Conservation (phyloP, 2,113 vertebrate species). For the Myrmecobius fasciatus region DNA sequence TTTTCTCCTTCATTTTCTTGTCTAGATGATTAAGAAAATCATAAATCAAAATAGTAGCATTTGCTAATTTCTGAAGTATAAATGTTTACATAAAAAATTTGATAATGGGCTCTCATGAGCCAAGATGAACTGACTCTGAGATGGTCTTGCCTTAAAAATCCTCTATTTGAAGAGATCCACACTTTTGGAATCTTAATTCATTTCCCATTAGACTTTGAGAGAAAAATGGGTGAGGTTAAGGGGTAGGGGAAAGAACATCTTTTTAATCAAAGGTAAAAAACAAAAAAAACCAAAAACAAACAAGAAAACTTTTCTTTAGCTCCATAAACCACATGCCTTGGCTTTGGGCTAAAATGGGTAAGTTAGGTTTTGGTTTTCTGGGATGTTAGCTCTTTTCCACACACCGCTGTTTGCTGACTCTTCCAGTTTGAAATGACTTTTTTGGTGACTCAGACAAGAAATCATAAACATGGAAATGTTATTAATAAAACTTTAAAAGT, state of each 20-base stretch:
- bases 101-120: neutral
- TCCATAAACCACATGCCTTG: neutral
- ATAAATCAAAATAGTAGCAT: neutral
- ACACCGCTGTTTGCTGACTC: slow-evolving; percentile 61
- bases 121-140: neutral
- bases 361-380: neutral
- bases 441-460: slow-evolving; percentile 67
- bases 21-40: neutral
- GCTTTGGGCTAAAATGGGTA: slow-evolving; percentile 6
- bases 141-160: neutral
- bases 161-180: neutral
- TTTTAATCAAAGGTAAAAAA: neutral
- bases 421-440: slow-evolving; percentile 64
- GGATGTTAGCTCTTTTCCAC: neutral
- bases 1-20: neutral
- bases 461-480: slow-evolving; percentile 71
- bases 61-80: neutral
- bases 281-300: too few relatives aligned
- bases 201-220: neutral
- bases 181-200: neutral
- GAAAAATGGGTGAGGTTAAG: neutral
- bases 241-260: neutral
- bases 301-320: neutral
- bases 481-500: slow-evolving; percentile 77
- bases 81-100: neutral